These are phyloP conservation scores for Syngnathoides biaculeatus DNA, from an alignment of 2,113 vertebrate species.

Conservation along the genomic window DNA sequence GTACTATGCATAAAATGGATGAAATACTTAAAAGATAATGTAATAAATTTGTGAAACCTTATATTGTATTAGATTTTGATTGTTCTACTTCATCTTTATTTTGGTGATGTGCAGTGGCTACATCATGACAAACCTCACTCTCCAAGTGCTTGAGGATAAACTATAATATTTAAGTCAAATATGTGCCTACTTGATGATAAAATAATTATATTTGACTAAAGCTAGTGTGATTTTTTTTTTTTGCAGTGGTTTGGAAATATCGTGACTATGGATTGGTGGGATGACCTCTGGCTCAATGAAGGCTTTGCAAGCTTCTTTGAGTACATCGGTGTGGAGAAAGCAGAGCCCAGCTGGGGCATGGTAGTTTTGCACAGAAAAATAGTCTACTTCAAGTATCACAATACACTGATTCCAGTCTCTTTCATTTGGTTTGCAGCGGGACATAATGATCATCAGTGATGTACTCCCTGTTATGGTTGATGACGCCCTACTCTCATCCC, in stretches of 20 bases:
- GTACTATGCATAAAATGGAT: too few species aligned
- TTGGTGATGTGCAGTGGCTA: too few species aligned
- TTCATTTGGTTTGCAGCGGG: constrained; percentile 68
- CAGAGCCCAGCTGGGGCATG: constrained; percentile 84
- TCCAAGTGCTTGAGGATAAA: too few species aligned
- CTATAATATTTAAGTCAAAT: neutral
- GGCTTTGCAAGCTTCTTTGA: constrained; percentile 97
- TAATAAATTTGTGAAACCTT: too few species aligned
- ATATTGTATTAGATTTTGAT: too few species aligned
- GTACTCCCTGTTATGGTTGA: constrained; percentile 87
- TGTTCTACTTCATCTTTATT: too few species aligned
- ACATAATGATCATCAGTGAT: constrained; percentile 86
- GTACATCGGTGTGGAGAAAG: constrained; percentile 78
- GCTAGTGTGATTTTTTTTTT: too few species aligned
- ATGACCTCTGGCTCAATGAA: constrained; percentile 96
- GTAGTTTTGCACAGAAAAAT: constrained; percentile 55
- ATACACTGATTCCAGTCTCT: neutral
- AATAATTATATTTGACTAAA: too few species aligned
- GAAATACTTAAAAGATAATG: too few species aligned
- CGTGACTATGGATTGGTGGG: constrained; percentile 99
- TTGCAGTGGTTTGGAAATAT: constrained; percentile 96
- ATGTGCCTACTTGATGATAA: neutral
- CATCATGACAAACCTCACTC: too few species aligned
- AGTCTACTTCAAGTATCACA: neutral
- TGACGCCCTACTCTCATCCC: constrained; percentile 88